Conservation (phyloP, 2,797 vertebrate genomes). For the Falco rusticolus region DNA sequence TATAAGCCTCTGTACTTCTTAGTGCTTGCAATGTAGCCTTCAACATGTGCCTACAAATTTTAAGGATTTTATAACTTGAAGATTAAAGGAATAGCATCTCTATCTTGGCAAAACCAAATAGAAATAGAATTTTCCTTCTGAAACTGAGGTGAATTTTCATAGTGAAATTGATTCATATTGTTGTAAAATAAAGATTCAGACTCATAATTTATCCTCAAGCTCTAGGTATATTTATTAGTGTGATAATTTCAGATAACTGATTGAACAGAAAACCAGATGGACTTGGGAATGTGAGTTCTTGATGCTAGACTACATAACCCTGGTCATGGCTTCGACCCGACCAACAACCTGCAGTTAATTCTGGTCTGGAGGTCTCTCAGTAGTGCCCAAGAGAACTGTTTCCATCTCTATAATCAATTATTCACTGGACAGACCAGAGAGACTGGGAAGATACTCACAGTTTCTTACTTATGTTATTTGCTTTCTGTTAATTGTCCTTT, state of each 20-base stretch:
- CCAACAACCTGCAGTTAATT: neutral
- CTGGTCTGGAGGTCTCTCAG: neutral
- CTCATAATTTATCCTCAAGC: neutral
- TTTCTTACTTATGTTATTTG: neutral
- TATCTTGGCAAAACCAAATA: neutral
- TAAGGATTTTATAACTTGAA: neutral
- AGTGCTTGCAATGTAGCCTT: neutral
- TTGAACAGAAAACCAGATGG: neutral
- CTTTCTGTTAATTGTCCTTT: neutral
- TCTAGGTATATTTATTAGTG: neutral
- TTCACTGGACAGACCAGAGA: neutral
- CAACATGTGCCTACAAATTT: neutral
- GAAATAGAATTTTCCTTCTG: neutral
- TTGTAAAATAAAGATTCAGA: neutral
- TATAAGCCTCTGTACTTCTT: neutral
- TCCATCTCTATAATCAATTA: neutral
- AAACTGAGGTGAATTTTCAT: neutral
- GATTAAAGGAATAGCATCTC: neutral
- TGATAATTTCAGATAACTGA: neutral
- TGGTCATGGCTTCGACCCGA: neutral
- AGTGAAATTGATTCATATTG: neutral
- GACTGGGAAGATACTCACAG: neutral
- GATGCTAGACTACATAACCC: fast-evolving
- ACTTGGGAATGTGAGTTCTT: neutral
- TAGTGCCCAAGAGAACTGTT: neutral